These are phyloP conservation scores for Ictalurus punctatus DNA, from an alignment of 2,113 vertebrate genomes.

Conservation along the genomic window DNA sequence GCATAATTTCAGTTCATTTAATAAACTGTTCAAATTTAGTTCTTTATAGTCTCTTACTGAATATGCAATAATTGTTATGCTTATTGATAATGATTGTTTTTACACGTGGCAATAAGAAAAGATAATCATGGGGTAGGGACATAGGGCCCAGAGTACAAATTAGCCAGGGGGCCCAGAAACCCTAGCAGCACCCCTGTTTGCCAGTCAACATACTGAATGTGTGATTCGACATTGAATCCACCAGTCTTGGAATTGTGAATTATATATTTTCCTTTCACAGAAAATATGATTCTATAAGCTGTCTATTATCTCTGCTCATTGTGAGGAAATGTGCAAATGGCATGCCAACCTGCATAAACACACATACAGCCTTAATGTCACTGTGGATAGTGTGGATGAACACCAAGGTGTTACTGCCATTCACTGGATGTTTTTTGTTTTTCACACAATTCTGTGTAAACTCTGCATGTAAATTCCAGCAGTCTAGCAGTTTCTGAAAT, in stretches of 20 bases:
- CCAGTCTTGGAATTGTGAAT: neutral
- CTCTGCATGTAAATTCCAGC: neutral
- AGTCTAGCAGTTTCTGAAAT: neutral
- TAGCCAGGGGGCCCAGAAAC: no score
- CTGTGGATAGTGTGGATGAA: neutral
- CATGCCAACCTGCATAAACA: neutral
- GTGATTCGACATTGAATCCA: neutral
- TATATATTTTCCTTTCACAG: neutral
- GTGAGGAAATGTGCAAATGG: neutral
- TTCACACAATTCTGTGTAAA: neutral
- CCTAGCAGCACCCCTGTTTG: neutral
- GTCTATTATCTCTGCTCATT: neutral
- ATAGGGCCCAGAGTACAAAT: no score
- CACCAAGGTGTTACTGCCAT: neutral
- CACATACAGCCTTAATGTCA: neutral
- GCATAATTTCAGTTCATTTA: no score
- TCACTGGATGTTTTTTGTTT: neutral
- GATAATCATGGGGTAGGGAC: no score
- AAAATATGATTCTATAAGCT: neutral
- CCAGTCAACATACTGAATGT: neutral
- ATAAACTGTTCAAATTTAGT: no score
- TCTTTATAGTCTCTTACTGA: no score
- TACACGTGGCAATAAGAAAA: no score
- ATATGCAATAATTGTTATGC: no score
- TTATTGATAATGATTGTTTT: no score